A percentile compares a stretch with the other conserved stretches of the same genome.
These are phyloP conservation scores for Hemitrygon akajei DNA, from an alignment of 2,797 vertebrate genomes.

Conservation along the genomic window DNA sequence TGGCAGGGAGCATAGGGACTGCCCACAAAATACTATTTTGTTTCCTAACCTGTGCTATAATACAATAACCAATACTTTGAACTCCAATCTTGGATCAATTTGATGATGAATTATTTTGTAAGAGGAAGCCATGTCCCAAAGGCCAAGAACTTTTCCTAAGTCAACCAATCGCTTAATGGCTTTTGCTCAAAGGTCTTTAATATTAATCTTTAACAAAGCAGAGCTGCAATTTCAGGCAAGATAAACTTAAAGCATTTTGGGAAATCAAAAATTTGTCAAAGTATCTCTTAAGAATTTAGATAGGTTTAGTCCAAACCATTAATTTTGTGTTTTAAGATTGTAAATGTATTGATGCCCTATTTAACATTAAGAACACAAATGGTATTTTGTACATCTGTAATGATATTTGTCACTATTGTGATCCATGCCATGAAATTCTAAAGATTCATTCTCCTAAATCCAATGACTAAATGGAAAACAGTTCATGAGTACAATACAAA, in stretches of 20 bases:
- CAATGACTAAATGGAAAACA: not conserved
- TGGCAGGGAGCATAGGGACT: not conserved
- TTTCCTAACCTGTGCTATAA: not conserved
- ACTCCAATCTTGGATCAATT: not conserved
- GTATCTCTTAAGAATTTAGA: not conserved
- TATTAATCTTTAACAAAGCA: not conserved
- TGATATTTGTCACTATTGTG: not conserved
- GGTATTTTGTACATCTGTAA: not conserved
- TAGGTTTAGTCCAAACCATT: not conserved
- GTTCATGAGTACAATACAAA: not conserved
- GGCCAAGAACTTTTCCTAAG: not conserved
- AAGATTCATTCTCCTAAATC: not conserved
- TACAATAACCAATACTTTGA: not conserved
- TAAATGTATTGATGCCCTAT: no score
- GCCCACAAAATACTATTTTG: no score
- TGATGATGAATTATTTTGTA: not conserved
- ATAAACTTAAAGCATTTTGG: not conserved
- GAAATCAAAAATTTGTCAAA: not conserved
- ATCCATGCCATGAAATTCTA: not conserved
- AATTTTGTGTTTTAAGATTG: not conserved
- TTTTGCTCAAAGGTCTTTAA: not conserved
- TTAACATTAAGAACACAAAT: not conserved
- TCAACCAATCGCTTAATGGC: not conserved
- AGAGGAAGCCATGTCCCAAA: not conserved
- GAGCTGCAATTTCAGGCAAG: not conserved